These are phyloP conservation scores for Pollicipes pollicipes DNA, from an alignment of 1,140 invertebrate species.

Conservation along the genomic window DNA sequence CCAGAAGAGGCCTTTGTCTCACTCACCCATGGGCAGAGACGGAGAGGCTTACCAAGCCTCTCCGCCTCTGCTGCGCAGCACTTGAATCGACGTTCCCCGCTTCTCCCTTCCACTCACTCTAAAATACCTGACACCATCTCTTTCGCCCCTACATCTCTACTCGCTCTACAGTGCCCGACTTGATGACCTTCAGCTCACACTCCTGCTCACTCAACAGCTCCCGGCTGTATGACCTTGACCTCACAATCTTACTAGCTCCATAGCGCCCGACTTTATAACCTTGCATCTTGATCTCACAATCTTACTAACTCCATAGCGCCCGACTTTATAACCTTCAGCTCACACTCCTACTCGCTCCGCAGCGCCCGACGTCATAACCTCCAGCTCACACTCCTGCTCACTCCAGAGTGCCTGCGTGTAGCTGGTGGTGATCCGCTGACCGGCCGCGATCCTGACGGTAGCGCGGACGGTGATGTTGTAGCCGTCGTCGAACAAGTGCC, in stretches of 20 bases:
- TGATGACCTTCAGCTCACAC: too few relatives aligned
- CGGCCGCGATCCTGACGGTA: conserved; percentile 40
- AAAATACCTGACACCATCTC: too few relatives aligned
- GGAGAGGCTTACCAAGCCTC: too few relatives aligned
- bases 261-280: conserved; percentile 57
- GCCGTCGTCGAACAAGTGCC: conserved; percentile 35
- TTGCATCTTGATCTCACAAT: conserved; percentile 25
- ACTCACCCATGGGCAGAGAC: neutral
- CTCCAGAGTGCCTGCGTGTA: conserved; percentile 49
- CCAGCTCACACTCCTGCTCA: neutral
- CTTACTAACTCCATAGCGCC: too few relatives aligned
- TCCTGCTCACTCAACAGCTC: conserved; percentile 29
- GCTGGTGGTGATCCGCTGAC: conserved; percentile 42
- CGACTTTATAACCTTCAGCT: too few relatives aligned
- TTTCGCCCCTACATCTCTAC: too few relatives aligned
- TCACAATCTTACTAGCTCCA: conserved; percentile 6
- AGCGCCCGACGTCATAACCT: too few relatives aligned
- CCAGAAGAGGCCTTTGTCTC: neutral
- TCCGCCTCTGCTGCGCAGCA: too few relatives aligned
- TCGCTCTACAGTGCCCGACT: too few relatives aligned
- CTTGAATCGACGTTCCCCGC: too few relatives aligned
- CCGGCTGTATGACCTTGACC: conserved; percentile 47
- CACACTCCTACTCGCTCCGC: too few relatives aligned
- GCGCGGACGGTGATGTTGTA: conserved; percentile 42
- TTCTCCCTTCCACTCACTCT: too few relatives aligned